Evolutionary conservation across 1,140 invertebrate species (phyloP), one percentile per base, ranked within the genome.

Genomic region (Coptotermes formosanus): DNA sequence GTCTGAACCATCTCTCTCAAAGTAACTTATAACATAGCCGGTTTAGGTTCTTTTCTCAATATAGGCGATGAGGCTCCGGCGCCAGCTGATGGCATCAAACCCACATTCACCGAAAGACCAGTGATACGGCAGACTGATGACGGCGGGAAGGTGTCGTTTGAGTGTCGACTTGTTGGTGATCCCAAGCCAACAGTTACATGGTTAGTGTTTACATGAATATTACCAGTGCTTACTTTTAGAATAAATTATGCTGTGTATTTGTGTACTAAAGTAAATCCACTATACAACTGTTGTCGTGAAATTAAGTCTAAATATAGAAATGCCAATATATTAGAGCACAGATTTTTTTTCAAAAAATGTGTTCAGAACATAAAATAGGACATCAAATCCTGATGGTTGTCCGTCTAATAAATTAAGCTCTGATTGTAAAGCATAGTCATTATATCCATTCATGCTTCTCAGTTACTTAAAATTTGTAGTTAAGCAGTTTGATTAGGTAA

Each of bases 41-140:
- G 88, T 88, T 87, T 90, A 90, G 89, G 89, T 85, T 86, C 87
- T 82, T 87, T 87, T 87, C 85, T 89, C 12, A 84, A 91, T 88
- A 88, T 94, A 97, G 97, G 96, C 96, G 97, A 97, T 92, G 97
- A 97, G 92, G 96, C 96, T 89, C 95, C 96, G 85, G 95, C 97
- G 89, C 96, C 96, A 87, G 95, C 96, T 88, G 96, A 97, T 91
- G 97, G 96, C 90, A 96, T 97, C 90, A 97, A 97, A 92, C 98
- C 98, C 85, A 98, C 97, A 87, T 99, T 99, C 93, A 98, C 97
- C 88, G 97, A 98, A 93, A 95, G 98, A 92, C 98, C 98, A 44
- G 93, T 97, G 89, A 99, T 99, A 90, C 94, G 96, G 92, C 98
- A 99, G 93, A 96, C 96, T 87, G 97, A 98, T 88, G 97, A 98